Base-by-base conservation (phyloP, 2,888 invertebrate genomes). In the Himalopsyche japonica region DNA sequence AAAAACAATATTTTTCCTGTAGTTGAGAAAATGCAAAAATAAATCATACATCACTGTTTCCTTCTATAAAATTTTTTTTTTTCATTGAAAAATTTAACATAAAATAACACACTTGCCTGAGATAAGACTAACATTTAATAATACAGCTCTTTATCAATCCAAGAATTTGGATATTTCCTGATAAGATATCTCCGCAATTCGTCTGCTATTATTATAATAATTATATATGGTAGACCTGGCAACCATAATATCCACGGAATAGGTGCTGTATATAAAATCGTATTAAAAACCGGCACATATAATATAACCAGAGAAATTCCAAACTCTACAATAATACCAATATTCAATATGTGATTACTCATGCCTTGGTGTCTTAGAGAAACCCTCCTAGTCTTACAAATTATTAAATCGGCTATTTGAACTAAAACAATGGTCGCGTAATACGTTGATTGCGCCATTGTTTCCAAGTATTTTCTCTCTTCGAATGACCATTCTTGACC, bases 401-500 rank as follows among this genome's bases (percentile, higher is more conserved):
- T 95, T 86, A 96, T 94, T 84, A 95, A 93, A 90, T 97, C 96
- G 18, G 96, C 94, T 90, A 95, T 94, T 90, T 97, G 96, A 78
- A 95, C 95, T 89, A 95, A 92, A 48, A 97, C 96, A 86, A 96
- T 93, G 7, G 96, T 93, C 3, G 96, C 94, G 88, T 97, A 97
- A 90, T 95, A 97, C 20, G 96, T 95, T 0, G 97, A 95, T 89
- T 96, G 95, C 83, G 96, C 95, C 86, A 94, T 95, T 88, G 93
- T 94, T 89, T 96, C 95, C 4, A 97, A 89, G 79, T 90, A 90
- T 89, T 95, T 95, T 79, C 97, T 93, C 87, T 95, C 95, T 0
- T 89, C 88, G 88, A 92, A 95, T 2, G 93, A 93, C 97, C 97
- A 97, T 89, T 93, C 92, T 87, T 96, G 95, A 12, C 95, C 96